phyloP scores from a whole-genome alignment of 2,113 vertebrate genomes.

The Cyprinodon tularosa region DNA sequence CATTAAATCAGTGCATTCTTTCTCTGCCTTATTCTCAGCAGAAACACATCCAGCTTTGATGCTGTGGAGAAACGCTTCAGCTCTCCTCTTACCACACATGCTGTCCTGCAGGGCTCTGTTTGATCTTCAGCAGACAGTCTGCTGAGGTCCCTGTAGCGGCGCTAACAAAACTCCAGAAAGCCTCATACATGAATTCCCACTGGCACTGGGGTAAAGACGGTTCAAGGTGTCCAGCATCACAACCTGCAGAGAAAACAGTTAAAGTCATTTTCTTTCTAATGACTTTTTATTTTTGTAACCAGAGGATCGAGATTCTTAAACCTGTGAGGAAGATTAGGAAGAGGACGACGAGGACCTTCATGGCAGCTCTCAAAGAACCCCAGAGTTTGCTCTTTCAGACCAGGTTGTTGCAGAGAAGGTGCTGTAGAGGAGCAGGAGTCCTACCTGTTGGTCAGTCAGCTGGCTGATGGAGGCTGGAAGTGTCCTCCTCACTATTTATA shows the following conservation, averaged over 20 bases:
- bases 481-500: constrained; percentile 47
- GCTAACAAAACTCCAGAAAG: constrained; percentile 73
- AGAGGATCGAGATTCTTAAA: constrained; percentile 24
- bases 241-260: constrained; percentile 22
- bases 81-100: constrained; percentile 64
- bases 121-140: constrained; percentile 61
- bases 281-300: not conserved
- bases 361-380: constrained; percentile 32
- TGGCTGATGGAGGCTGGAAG: constrained; percentile 13
- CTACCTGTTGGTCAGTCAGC: constrained; percentile 33
- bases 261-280: not conserved
- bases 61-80: no score
- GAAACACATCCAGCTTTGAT: no score
- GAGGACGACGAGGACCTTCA: constrained; percentile 68
- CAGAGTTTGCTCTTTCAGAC: not conserved
- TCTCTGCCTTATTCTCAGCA: no score
- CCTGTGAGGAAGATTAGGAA: constrained; percentile 56
- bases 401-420: not conserved
- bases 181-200: constrained; percentile 65
- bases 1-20: no score
- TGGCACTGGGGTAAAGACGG: constrained; percentile 5
- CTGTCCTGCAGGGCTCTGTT: constrained; percentile 49
- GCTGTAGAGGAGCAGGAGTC: not conserved
- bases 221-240: constrained; percentile 6
- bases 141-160: constrained; percentile 60